phyloP scores from a whole-genome alignment of 2,797 vertebrate genomes.

The Hoplostethus atlanticus region DNA sequence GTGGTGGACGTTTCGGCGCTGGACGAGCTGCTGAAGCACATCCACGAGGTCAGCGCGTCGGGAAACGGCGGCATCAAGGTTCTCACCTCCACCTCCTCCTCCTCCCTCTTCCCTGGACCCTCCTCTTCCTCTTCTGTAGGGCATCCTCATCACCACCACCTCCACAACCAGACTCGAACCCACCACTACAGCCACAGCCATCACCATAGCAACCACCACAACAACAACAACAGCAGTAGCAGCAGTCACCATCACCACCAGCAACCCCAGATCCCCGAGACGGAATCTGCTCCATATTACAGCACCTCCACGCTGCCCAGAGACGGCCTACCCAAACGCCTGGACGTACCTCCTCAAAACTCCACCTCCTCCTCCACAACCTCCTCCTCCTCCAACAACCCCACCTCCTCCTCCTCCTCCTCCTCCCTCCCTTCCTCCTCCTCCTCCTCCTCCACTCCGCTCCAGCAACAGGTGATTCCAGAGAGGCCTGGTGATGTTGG shows the following conservation, averaged over 20 bases:
- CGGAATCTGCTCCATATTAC: slow-evolving; percentile 63
- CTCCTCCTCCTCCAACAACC: slow-evolving; percentile 67
- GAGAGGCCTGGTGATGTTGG: slow-evolving; percentile 23
- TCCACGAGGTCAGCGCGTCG: slow-evolving; percentile 82
- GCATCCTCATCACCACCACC: slow-evolving; percentile 39
- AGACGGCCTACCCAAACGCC: slow-evolving; percentile 76
- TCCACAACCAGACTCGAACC: slow-evolving; percentile 49
- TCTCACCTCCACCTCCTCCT: slow-evolving; percentile 75
- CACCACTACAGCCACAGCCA: slow-evolving; percentile 69
- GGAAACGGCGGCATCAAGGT: slow-evolving; percentile 77
- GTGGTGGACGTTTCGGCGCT: slow-evolving; percentile 87
- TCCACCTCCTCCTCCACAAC: slow-evolving; percentile 51
- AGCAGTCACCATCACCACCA: slow-evolving; percentile 56
- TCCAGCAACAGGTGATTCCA: slow-evolving; percentile 66
- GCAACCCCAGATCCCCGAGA: slow-evolving; percentile 63
- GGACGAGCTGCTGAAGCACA: slow-evolving; percentile 88
- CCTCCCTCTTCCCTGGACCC: slow-evolving; percentile 51
- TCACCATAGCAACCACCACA: slow-evolving; percentile 62
- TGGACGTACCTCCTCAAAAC: slow-evolving; percentile 74
- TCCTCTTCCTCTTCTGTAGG: slow-evolving; percentile 31
- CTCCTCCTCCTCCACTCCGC: slow-evolving; percentile 64
- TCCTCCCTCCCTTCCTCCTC: slow-evolving; percentile 46
- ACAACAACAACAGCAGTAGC: slow-evolving; percentile 26
- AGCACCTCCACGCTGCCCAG: slow-evolving; percentile 79
- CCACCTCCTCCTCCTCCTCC: slow-evolving; percentile 65